phyloP scores from a whole-genome alignment of 2,797 vertebrate genomes.

The Amphiprion clarkii region DNA sequence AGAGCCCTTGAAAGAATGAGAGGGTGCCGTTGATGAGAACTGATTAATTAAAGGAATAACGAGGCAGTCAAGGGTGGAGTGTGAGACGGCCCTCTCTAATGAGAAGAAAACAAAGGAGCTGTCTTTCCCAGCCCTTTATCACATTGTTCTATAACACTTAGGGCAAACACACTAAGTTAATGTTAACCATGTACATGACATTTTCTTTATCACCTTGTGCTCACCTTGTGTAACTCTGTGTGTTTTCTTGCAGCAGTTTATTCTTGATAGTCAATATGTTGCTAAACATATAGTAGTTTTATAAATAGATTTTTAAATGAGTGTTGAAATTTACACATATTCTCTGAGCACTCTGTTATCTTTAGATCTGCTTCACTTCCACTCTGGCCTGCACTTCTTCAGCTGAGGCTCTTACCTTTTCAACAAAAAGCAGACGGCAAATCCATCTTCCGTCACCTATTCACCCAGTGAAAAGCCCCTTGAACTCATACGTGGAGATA shows the following conservation, averaged over 20 bases:
- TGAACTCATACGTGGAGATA: conserved; percentile 80
- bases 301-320: conserved; percentile 12
- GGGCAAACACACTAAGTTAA: conserved; percentile 71
- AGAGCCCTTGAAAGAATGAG: conserved; percentile 81
- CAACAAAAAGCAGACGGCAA: conserved; percentile 67
- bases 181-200: conserved; percentile 62
- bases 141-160: conserved; percentile 72
- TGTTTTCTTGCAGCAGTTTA: conserved; percentile 10
- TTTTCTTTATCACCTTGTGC: conserved; percentile 68
- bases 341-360: conserved; percentile 21
- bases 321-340: not conserved
- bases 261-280: not conserved
- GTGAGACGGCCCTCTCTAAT: conserved; percentile 83
- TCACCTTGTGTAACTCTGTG: conserved; percentile 48
- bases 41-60: conserved; percentile 89
- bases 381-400: conserved; percentile 15
- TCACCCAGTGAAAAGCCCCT: conserved; percentile 78
- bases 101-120: conserved; percentile 85
- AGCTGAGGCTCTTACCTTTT: conserved; percentile 63
- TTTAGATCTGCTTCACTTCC: conserved; percentile 31
- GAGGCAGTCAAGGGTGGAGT: conserved; percentile 84
- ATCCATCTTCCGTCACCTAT: conserved; percentile 82
- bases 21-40: conserved; percentile 84
- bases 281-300: not conserved
- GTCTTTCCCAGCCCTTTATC: conserved; percentile 78